These are phyloP conservation scores for Ptychobarbus kaznakovi DNA, from an alignment of 2,797 vertebrate genomes.

Conservation along the genomic window DNA sequence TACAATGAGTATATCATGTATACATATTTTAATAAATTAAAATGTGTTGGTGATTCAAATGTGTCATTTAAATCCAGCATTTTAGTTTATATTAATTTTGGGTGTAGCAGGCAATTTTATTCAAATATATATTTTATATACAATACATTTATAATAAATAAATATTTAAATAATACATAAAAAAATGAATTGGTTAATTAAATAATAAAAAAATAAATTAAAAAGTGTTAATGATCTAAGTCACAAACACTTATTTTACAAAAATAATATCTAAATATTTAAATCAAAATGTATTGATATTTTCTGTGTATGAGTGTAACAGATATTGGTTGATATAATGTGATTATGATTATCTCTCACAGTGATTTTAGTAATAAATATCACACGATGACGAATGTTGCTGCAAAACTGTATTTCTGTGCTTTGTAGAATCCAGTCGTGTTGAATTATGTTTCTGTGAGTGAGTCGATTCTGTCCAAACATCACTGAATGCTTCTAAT, in stretches of 20 bases:
- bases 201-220: too few relatives aligned
- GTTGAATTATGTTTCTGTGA: background rate
- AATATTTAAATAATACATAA: too few relatives aligned
- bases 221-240: too few relatives aligned
- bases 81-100: background rate
- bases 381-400: background rate
- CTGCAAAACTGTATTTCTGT: background rate
- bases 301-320: background rate
- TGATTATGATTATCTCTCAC: background rate
- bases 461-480: background rate
- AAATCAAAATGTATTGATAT: too few relatives aligned
- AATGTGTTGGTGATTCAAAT: background rate
- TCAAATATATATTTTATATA: too few relatives aligned
- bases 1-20: background rate
- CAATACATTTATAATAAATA: background rate
- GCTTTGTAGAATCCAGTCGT: background rate
- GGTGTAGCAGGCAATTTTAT: background rate
- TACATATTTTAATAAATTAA: background rate
- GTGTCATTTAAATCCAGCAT: background rate
- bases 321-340: background rate
- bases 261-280: too few relatives aligned
- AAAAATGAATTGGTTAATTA: too few relatives aligned
- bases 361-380: too few relatives aligned
- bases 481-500: background rate
- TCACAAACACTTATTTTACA: too few relatives aligned